Conservation (phyloP, 2,113 vertebrate genomes). For the Xyrauchen texanus region DNA sequence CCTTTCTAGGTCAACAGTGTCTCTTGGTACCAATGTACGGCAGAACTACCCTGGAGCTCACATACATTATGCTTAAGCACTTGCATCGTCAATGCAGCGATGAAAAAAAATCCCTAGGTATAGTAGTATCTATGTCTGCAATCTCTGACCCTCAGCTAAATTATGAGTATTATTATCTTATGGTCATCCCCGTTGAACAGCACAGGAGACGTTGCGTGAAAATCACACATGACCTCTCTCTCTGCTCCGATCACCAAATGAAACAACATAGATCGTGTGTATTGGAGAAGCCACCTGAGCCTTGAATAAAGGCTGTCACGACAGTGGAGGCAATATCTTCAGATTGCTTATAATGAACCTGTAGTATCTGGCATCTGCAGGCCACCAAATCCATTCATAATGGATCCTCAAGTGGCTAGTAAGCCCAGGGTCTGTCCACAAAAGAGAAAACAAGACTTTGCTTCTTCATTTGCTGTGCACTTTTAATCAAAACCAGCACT, state of each 20-base stretch:
- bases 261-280: constrained; percentile 43
- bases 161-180: constrained; percentile 37
- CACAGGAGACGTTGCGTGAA: not conserved
- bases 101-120: constrained; percentile 12
- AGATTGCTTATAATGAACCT: constrained; percentile 57
- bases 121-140: constrained; percentile 35
- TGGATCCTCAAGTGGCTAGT: constrained; percentile 55
- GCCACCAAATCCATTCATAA: constrained; percentile 59
- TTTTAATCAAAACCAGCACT: not conserved
- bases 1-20: not conserved
- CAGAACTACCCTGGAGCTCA: not conserved
- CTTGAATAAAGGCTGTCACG: constrained; percentile 20
- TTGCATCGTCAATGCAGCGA: not conserved
- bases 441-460: constrained; percentile 49
- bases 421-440: constrained; percentile 34
- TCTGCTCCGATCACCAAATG: constrained; percentile 45
- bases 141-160: constrained; percentile 38
- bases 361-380: constrained; percentile 48
- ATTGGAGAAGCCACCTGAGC: constrained; percentile 38
- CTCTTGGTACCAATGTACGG: not conserved
- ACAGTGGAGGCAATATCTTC: constrained; percentile 61
- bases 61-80: constrained; percentile 27
- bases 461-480: constrained; percentile 24
- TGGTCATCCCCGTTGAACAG: constrained; percentile 24
- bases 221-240: constrained; percentile 37